A percentile compares a stretch with the other conserved stretches of the same genome.
Evolutionary conservation across 2,888 invertebrate genomes (phyloP).

Genomic region (Drosophila paramelanica): DNA sequence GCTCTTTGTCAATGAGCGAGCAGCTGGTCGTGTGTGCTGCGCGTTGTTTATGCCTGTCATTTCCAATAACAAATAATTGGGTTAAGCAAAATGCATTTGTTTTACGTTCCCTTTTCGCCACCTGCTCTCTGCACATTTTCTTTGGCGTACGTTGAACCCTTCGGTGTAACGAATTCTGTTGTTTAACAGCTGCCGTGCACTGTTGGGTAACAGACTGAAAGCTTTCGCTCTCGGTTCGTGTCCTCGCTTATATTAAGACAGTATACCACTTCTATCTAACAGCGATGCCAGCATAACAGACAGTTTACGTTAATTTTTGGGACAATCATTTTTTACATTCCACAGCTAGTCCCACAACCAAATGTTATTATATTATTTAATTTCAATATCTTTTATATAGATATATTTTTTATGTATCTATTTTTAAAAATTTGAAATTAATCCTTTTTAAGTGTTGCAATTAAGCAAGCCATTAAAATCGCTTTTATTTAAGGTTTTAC

Average conservation of each 20-base stretch:
- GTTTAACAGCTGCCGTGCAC: constrained; percentile 22
- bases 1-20: constrained; percentile 13
- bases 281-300: not conserved
- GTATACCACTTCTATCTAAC: not conserved
- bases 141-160: constrained; percentile 17
- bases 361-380: too few relatives aligned
- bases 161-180: not conserved
- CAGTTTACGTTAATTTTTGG: constrained; percentile 4
- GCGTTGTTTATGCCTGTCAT: constrained; percentile 10
- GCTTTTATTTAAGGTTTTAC: too few relatives aligned
- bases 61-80: constrained; percentile 37
- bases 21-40: constrained; percentile 7
- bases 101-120: not conserved
- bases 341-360: not conserved
- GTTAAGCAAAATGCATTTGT: constrained; percentile 26
- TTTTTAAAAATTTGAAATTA: too few relatives aligned
- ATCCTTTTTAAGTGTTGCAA: too few relatives aligned
- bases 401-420: too few relatives aligned
- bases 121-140: constrained; percentile 2
- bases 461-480: too few relatives aligned
- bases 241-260: constrained; percentile 9
- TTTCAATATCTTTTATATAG: too few relatives aligned
- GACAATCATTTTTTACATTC: constrained; percentile 10
- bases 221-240: constrained; percentile 46
- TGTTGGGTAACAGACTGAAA: constrained; percentile 31